Base-by-base conservation (phyloP, 2,888 invertebrate genomes). In the Himalopsyche tibetana region DNA sequence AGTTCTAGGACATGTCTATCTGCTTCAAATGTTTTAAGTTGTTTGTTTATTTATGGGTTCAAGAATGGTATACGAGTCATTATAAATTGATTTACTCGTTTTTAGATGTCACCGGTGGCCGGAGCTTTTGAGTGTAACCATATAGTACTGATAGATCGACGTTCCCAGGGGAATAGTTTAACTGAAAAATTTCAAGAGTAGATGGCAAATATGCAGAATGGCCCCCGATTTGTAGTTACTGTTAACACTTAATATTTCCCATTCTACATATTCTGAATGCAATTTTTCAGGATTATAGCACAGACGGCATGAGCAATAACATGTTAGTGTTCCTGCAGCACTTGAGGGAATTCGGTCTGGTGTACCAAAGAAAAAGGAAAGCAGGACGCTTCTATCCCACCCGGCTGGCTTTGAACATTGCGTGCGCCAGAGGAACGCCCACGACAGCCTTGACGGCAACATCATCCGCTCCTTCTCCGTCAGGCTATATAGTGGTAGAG, bases 301-400 rank as follows among this genome's bases (percentile, higher is more conserved):
- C 98, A 0, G 98, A 98, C 90, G 98, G 97, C 3, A 96, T 99
- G 96, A 97, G 95, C 90, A 96, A 96, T 89, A 96, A 96, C 87
- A 95, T 99, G 92, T 92, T 97, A 86, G 95, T 96, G 84, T 99
- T 99, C 90, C 92, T 99, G 85, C 99, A 99, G 91, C 99, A 99
- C 92, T 93, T 99, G 82, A 92, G 99, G 88, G 99, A 99, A 92
- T 98, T 99, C 90, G 99, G 99, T 63, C 95, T 99, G 55, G 98
- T 99, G 19, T 99, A 98, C 91, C 99, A 99, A 92, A 95, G 99
- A 90, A 99, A 98, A 96, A 94, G 98, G 51, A 98, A 97, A 91
- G 97, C 97, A 28, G 97, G 97, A 0, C 94, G 99, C 28, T 99
- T 98, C 93, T 99, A 98, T 93, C 99, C 99, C 17, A 99, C 99